Base-by-base conservation (phyloP, 2,113 vertebrate genomes). In the Pungitius pungitius region DNA sequence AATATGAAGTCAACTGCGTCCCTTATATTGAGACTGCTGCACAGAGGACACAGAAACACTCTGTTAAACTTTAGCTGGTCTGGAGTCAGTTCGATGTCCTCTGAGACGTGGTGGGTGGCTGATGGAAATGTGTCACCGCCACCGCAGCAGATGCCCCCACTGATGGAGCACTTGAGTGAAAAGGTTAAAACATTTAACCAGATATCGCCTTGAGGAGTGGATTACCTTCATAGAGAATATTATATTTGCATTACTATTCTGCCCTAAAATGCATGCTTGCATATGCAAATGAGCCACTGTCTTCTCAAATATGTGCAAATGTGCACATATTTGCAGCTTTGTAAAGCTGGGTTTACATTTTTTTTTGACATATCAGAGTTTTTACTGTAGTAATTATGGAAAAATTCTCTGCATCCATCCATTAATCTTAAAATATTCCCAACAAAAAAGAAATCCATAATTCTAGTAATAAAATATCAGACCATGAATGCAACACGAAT, bases 81-180 rank as follows among this genome's bases (percentile, higher is more conserved):
- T 24, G 4, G 59, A 77, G 69, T 42, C 69, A 78, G 60, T 35
- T n/a, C 55, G 30, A 71, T 40, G 51, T 26, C 52, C 73, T 75
- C 42, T 51, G 24, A 6, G 12, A 3, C 1, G 30, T 39, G 1
- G 83, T 88, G 68, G 81, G 80, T 4, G 81, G 73, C 63, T 73
- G 51, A 62, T 49, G 51, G 55, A 80, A 77, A 80, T 79, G 71
- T 67, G 75, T 78, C 76, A 69, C 77, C 6, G 26, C 70, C 78
- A 70, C 63, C 65, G 75, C 62, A 68, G 22, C 68, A 76, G 75
- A 86, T 78, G 69, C 78, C 80, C 74, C 14, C 37, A 4, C 37
- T 73, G 52, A 67, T 58, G 54, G 22, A 61, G 47, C 63, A 59
- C 43, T 30, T 58, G 37, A 33, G 52, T 68, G 27, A 69, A 55